These are phyloP conservation scores for Procambarus clarkii DNA, from an alignment of 1,140 invertebrate species.

Conservation along the genomic window DNA sequence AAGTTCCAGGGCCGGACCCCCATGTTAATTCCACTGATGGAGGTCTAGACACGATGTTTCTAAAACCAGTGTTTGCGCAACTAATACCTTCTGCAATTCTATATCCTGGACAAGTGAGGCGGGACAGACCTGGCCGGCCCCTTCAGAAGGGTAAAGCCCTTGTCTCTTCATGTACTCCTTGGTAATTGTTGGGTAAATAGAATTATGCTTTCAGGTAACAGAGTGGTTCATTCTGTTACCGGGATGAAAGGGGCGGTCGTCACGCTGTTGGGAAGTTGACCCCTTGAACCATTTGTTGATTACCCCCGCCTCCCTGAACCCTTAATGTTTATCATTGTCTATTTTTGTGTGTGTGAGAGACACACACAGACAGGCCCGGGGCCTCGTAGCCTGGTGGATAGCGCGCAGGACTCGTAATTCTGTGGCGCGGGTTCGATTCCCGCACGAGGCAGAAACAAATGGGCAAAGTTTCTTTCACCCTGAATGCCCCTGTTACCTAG, in stretches of 20 bases:
- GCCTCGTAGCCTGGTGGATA: no score
- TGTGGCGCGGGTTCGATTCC: no score
- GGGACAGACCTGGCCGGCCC: constrained; percentile 30
- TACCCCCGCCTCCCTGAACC: constrained; percentile 21
- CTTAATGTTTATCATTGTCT: constrained; percentile 39
- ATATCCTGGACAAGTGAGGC: constrained; percentile 46
- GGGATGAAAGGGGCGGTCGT: constrained; percentile 29
- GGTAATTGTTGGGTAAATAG: constrained; percentile 55
- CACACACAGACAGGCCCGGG: no score
- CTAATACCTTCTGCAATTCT: constrained; percentile 60
- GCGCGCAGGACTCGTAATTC: no score
- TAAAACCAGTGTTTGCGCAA: constrained; percentile 61
- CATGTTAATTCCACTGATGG: constrained; percentile 60
- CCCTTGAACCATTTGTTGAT: constrained; percentile 59
- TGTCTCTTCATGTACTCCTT: constrained; percentile 56
- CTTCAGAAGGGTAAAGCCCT: constrained; percentile 9
- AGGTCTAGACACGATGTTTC: constrained; percentile 60
- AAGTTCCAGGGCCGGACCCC: constrained; percentile 44
- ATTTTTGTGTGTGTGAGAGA: constrained; percentile 31
- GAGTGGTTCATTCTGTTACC: constrained; percentile 57
- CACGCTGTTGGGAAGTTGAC: constrained; percentile 37
- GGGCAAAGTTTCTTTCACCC: no score
- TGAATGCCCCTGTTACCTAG: no score
- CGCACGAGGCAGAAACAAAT: no score
- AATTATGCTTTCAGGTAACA: constrained; percentile 58